Percentiles rank a stretch among this genome's conserved stretches.
Conservation (phyloP, 2,113 vertebrate genomes). For the Ceuthmochares aereus region DNA sequence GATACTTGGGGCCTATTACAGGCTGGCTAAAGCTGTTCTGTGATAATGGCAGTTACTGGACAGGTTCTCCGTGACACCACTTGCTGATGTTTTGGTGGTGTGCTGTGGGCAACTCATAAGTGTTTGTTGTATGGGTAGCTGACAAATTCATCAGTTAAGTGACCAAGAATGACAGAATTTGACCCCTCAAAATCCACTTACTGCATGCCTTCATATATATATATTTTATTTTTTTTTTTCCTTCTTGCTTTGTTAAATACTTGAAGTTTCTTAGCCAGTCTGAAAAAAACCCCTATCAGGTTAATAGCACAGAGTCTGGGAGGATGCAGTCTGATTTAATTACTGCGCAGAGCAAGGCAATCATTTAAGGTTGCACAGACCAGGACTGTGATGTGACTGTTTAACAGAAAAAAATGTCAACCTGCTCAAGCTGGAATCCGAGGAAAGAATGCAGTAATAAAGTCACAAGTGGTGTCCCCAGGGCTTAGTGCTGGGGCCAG, state of each 20-base stretch:
- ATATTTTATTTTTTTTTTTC: too few relatives aligned
- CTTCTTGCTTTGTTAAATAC: not conserved
- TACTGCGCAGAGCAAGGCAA: not conserved
- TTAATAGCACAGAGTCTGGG: not conserved
- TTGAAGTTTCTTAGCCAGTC: not conserved
- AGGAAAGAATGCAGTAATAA: not conserved
- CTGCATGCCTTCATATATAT: accelerated
- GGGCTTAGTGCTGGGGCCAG: too few relatives aligned
- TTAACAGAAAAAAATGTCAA: not conserved
- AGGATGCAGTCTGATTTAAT: not conserved
- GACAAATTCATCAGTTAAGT: not conserved
- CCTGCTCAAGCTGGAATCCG: not conserved
- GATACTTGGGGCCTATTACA: too few relatives aligned
- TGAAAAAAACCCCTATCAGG: not conserved
- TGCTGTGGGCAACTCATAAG: too few relatives aligned
- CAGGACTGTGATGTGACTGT: not conserved
- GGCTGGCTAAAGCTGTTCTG: too few relatives aligned
- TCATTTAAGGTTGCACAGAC: not conserved
- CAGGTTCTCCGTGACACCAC: too few relatives aligned
- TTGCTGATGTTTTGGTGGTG: too few relatives aligned
- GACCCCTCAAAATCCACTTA: not conserved
- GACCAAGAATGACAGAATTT: not conserved
- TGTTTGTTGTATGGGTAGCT: too few relatives aligned
- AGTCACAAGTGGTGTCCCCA: not conserved
- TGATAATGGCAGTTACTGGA: too few relatives aligned